Conservation (phyloP, 1,140 invertebrate genomes). For the Anthonomus grandis region DNA sequence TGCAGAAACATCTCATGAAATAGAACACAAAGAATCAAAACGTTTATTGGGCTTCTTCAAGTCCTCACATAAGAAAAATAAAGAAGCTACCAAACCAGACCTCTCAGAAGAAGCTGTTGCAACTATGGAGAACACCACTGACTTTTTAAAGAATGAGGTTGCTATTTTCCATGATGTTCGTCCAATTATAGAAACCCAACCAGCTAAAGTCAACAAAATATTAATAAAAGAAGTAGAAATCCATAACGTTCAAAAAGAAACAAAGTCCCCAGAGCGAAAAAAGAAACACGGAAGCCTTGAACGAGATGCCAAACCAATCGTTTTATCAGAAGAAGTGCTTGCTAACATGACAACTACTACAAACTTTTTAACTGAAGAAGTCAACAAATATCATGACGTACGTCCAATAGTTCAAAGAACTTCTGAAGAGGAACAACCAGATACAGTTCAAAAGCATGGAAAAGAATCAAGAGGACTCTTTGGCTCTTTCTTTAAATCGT, state of each 20-base stretch:
- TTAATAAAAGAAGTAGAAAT: conserved; percentile 6
- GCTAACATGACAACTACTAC: conserved; percentile 5
- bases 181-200: conserved; percentile 6
- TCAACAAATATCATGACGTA: conserved; percentile 22
- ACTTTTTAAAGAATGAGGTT: conserved; percentile 29
- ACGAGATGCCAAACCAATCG: conserved; percentile 12
- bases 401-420: conserved; percentile 12
- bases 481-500: conserved; percentile 1
- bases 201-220: conserved; percentile 16
- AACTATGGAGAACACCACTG: conserved; percentile 13
- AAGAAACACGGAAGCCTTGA: conserved; percentile 16
- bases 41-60: neutral
- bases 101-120: conserved; percentile 10
- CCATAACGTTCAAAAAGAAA: neutral
- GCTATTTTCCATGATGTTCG: conserved; percentile 21
- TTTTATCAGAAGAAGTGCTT: neutral
- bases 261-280: conserved; percentile 15
- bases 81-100: conserved; percentile 23
- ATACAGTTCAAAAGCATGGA: neutral
- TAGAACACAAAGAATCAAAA: neutral
- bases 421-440: neutral
- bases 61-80: conserved; percentile 8
- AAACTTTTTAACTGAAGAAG: conserved; percentile 12
- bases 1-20: conserved; percentile 2
- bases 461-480: conserved; percentile 1